These are phyloP conservation scores for Hoplostethus atlanticus DNA, from an alignment of 2,797 vertebrate genomes.

Conservation along the genomic window DNA sequence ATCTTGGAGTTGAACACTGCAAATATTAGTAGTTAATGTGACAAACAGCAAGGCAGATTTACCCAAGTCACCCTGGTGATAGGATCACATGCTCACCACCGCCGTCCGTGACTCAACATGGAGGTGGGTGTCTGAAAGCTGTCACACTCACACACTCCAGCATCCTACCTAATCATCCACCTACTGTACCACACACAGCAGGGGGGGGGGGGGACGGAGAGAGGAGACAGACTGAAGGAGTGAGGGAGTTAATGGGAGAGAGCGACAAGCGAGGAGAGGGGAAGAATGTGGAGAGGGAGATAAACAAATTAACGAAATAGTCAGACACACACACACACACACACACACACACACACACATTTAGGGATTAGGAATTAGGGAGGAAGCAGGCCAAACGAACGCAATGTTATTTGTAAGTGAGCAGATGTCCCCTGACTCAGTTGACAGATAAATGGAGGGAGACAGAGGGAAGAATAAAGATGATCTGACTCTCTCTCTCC, in stretches of 20 bases:
- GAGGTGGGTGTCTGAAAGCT: constrained; percentile 84
- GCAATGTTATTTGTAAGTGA: constrained; percentile 65
- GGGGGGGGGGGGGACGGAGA: constrained; percentile 27
- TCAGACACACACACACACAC: constrained; percentile 34
- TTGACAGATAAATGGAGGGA: constrained; percentile 49
- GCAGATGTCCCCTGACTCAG: constrained; percentile 77
- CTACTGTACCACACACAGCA: constrained; percentile 76
- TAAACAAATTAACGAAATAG: constrained; percentile 37
- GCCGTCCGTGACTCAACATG: constrained; percentile 77
- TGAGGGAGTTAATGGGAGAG: constrained; percentile 63
- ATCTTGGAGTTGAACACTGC: constrained; percentile 43
- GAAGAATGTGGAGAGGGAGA: constrained; percentile 9
- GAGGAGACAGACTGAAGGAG: constrained; percentile 61
- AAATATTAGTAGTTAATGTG: constrained; percentile 41
- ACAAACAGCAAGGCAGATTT: constrained; percentile 75
- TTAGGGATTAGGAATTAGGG: constrained; percentile 37
- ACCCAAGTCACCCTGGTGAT: constrained; percentile 82
- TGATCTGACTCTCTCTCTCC: constrained; percentile 33
- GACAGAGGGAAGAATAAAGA: constrained; percentile 40
- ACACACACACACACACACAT: constrained; percentile 14
- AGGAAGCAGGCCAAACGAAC: constrained; percentile 33
- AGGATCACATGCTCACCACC: constrained; percentile 79
- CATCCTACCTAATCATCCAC: constrained; percentile 84
- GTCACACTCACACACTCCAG: constrained; percentile 81
- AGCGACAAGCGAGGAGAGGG: constrained; percentile 24